phyloP scores from a whole-genome alignment of 2,797 vertebrate species.

The Channa striata region DNA sequence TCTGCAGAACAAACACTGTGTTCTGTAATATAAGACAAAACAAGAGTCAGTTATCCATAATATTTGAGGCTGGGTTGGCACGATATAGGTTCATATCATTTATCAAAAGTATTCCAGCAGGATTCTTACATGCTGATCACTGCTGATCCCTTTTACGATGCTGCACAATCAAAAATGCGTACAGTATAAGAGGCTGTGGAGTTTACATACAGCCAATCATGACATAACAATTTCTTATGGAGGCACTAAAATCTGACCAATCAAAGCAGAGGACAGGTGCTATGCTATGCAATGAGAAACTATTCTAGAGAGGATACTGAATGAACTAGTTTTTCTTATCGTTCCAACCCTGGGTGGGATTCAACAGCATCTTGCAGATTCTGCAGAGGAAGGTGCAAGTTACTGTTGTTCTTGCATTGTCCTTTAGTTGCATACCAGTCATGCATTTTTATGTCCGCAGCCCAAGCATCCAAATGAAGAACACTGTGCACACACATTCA shows the following conservation, averaged over 20 bases:
- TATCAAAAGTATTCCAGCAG: slow-evolving; percentile 1
- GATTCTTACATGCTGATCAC: slow-evolving; percentile 3
- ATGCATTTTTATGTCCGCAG: slow-evolving; percentile 60
- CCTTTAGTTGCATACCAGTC: slow-evolving; percentile 36
- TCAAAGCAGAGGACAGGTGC: background rate
- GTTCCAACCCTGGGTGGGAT: slow-evolving; percentile 70
- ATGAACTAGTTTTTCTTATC: slow-evolving; percentile 42
- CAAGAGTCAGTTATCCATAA: slow-evolving; percentile 16
- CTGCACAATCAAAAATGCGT: no score
- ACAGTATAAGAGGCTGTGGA: no score
- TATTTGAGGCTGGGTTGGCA: slow-evolving; percentile 67
- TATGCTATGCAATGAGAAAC: background rate
- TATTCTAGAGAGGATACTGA: background rate
- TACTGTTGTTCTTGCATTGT: slow-evolving; percentile 49
- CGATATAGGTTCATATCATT: slow-evolving; percentile 44
- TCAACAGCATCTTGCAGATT: slow-evolving; percentile 65
- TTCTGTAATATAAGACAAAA: slow-evolving; percentile 22
- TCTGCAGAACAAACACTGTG: slow-evolving; percentile 39
- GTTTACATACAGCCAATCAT: background rate
- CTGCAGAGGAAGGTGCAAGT: slow-evolving; percentile 66
- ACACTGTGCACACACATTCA: slow-evolving; percentile 3
- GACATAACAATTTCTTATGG: background rate
- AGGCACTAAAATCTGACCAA: background rate
- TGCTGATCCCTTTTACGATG: background rate
- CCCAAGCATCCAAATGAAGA: slow-evolving; percentile 37